Evolutionary conservation across 2,888 invertebrate genomes (phyloP).

Genomic region (Dorcus parallelipipedus): DNA sequence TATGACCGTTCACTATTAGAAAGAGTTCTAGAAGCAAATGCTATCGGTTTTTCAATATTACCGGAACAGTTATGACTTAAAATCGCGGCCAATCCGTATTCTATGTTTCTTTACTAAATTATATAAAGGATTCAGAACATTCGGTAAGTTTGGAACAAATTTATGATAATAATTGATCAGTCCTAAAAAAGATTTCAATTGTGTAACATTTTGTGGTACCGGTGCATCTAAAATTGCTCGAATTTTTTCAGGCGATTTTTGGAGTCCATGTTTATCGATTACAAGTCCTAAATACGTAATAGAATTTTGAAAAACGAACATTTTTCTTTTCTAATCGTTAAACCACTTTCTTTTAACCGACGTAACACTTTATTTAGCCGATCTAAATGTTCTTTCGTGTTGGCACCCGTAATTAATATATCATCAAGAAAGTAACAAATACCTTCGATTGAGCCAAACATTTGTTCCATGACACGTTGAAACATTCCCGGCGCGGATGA

Average conservation of each 20-base stretch:
- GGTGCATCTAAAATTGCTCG: conserved; percentile 18
- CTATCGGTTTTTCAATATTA: not conserved
- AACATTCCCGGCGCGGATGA: no score
- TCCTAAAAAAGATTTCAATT: conserved; percentile 20
- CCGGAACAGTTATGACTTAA: no score
- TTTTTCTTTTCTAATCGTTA: no score
- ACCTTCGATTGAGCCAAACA: no score
- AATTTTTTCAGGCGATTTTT: conserved; percentile 18
- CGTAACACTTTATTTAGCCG: no score
- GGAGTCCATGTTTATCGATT: conserved; percentile 19
- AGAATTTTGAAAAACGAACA: conserved; percentile 16
- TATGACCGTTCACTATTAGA: not conserved
- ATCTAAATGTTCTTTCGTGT: no score
- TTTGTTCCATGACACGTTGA: no score
- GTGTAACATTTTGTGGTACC: conserved; percentile 15
- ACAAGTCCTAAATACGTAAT: conserved; percentile 19
- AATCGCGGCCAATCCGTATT: not conserved
- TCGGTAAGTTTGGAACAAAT: conserved; percentile 16
- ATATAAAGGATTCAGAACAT: conserved; percentile 13
- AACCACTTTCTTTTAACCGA: no score
- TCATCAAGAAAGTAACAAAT: no score
- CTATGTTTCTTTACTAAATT: conserved; percentile 8
- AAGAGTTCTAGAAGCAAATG: conserved; percentile 6
- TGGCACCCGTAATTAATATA: no score
- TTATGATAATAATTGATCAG: conserved; percentile 23